These are phyloP conservation scores for Neuroterus valhalla DNA, from an alignment of 1,140 invertebrate species.

Conservation along the genomic window DNA sequence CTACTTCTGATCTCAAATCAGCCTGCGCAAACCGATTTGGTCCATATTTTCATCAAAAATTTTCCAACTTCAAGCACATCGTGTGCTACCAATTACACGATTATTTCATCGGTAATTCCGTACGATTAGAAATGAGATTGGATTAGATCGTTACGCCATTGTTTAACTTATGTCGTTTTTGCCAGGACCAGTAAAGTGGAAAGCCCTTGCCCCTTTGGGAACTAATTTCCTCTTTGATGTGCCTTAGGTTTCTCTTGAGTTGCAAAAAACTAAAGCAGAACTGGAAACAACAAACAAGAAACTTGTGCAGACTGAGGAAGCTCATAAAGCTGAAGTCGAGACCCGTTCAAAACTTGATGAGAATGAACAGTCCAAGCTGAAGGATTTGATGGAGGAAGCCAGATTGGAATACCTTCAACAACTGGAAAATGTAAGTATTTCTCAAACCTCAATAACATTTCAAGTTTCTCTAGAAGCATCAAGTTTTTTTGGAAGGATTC, in stretches of 20 bases:
- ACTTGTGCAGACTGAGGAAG: constrained; percentile 43
- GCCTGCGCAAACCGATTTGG: no score
- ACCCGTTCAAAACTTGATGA: constrained; percentile 46
- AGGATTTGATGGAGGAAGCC: constrained; percentile 53
- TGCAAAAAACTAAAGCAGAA: constrained; percentile 48
- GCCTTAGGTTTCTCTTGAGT: constrained; percentile 22
- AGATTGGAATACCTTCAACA: constrained; percentile 52
- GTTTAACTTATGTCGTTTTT: no score
- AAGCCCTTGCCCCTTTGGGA: not conserved
- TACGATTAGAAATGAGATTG: no score
- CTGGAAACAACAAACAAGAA: constrained; percentile 52
- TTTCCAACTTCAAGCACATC: no score
- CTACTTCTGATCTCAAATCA: no score
- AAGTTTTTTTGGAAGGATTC: no score
- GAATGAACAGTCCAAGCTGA: constrained; percentile 56
- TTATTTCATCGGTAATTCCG: no score
- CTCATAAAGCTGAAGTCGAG: constrained; percentile 60
- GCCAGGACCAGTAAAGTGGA: no score
- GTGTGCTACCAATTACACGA: no score
- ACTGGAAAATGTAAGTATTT: constrained; percentile 59
- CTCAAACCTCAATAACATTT: constrained; percentile 11
- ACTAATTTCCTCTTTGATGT: not conserved
- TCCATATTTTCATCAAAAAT: no score
- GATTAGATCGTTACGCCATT: no score
- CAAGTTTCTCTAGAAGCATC: no score